Conservation (phyloP, 2,888 invertebrate genomes). For the Harpalus rufipes region DNA sequence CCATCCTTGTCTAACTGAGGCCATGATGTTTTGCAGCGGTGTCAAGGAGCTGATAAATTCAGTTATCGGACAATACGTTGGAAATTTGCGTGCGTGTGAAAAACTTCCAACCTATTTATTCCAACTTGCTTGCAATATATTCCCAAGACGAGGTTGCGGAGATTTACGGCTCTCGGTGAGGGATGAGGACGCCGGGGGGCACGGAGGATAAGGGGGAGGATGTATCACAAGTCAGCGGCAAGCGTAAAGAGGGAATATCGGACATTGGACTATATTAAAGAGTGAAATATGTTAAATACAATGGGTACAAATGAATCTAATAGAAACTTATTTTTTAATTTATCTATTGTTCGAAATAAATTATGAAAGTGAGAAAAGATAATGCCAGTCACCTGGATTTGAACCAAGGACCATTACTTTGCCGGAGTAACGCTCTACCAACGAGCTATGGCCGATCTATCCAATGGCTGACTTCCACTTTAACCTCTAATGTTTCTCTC, state of each 20-base stretch:
- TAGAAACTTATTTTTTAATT: too few relatives aligned
- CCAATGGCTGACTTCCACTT: too few relatives aligned
- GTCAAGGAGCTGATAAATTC: constrained; percentile 55
- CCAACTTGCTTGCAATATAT: constrained; percentile 65
- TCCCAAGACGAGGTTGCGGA: constrained; percentile 59
- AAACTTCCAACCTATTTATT: constrained; percentile 65
- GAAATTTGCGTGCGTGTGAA: constrained; percentile 66
- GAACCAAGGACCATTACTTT: too few relatives aligned
- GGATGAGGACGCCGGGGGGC: background rate
- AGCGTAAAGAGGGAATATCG: background rate
- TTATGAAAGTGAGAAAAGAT: too few relatives aligned
- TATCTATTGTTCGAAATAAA: too few relatives aligned
- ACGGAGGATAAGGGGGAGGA: background rate
- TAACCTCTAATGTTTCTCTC: too few relatives aligned
- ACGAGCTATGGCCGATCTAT: too few relatives aligned
- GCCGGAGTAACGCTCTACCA: too few relatives aligned
- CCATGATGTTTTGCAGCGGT: background rate
- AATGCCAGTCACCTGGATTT: too few relatives aligned
- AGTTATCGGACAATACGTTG: constrained; percentile 65
- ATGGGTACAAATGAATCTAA: too few relatives aligned
- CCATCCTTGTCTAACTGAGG: background rate
- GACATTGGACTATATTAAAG: background rate
- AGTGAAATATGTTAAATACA: too few relatives aligned
- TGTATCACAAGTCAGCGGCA: constrained; percentile 2
- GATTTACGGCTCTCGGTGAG: constrained; percentile 20